Percentiles rank a stretch among this genome's conserved stretches.
Evolutionary conservation across 2,888 invertebrate species (phyloP).

Genomic region (Sesia bembeciformis): DNA sequence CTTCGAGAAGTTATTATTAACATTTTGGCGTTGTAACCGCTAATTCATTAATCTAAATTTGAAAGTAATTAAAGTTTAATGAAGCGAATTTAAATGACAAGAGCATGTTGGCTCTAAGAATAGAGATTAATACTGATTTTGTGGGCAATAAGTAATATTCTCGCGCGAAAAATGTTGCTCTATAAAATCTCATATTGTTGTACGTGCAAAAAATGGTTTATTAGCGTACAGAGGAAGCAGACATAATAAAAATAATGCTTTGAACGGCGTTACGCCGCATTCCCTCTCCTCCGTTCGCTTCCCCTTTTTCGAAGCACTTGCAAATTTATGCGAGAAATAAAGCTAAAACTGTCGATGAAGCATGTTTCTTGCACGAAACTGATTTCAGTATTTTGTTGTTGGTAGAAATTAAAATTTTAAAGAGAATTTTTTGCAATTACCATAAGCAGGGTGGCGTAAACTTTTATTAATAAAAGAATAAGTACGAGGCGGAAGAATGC

Average conservation of each 20-base stretch:
- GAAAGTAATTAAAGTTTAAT: slow-evolving; percentile 17
- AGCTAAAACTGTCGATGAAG: slow-evolving; percentile 3
- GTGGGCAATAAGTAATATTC: background rate
- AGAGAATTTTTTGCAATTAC: slow-evolving; percentile 14
- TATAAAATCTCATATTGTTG: slow-evolving; percentile 21
- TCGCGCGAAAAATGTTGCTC: background rate
- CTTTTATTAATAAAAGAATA: slow-evolving; percentile 63
- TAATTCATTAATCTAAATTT: slow-evolving; percentile 15
- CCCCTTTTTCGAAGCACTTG: slow-evolving; percentile 5
- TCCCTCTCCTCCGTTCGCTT: slow-evolving; percentile 12
- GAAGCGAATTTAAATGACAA: slow-evolving; percentile 4
- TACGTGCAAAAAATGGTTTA: slow-evolving; percentile 29
- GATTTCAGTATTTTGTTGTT: background rate
- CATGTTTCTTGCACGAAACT: slow-evolving; percentile 1
- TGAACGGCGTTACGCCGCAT: slow-evolving; percentile 13
- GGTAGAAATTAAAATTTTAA: background rate
- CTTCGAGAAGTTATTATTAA: slow-evolving; percentile 12
- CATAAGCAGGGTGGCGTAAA: slow-evolving; percentile 32
- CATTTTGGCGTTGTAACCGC: slow-evolving; percentile 8
- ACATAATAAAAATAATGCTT: slow-evolving; percentile 34
- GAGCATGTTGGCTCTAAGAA: background rate
- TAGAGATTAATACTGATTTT: background rate
- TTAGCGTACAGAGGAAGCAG: slow-evolving; percentile 28
- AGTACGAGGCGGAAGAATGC: slow-evolving; percentile 39
- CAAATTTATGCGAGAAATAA: slow-evolving; percentile 4